Evolutionary conservation across 2,888 invertebrate genomes (phyloP).

Genomic region (Spilosoma lubricipeda): DNA sequence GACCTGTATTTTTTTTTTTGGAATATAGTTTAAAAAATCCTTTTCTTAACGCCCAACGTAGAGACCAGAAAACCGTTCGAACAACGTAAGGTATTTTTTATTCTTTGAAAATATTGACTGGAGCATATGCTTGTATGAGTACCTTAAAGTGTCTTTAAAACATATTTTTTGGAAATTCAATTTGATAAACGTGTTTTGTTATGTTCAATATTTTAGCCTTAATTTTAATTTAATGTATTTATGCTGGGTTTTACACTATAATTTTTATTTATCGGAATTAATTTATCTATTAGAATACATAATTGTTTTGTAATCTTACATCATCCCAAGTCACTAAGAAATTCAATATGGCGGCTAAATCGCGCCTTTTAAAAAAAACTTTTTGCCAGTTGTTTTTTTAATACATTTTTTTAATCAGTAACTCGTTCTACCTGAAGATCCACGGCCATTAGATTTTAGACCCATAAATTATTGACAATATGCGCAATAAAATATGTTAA

Average conservation of each 20-base stretch:
- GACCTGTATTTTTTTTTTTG: not conserved
- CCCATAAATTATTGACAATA: not conserved
- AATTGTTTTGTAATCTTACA: not conserved
- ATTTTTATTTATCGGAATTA: not conserved
- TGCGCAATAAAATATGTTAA: constrained; percentile 1
- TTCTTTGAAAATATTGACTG: not conserved
- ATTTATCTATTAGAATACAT: not conserved
- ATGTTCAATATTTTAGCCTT: not conserved
- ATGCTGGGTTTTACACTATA: not conserved
- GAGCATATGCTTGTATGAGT: no score
- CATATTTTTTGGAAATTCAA: not conserved
- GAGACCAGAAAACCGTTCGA: no score
- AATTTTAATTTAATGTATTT: not conserved
- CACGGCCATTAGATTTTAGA: not conserved
- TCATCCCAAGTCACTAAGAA: not conserved
- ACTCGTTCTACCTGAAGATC: not conserved
- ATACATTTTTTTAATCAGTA: not conserved
- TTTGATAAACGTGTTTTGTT: not conserved
- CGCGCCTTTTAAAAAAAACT: not conserved
- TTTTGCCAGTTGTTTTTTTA: not conserved
- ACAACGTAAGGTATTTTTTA: not conserved
- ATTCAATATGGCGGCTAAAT: not conserved
- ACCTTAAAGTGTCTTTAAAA: no score
- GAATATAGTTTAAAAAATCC: no score
- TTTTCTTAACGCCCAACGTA: not conserved